These are phyloP conservation scores for Cepaea nemoralis DNA, from an alignment of 1,140 invertebrate genomes.

Conservation along the genomic window DNA sequence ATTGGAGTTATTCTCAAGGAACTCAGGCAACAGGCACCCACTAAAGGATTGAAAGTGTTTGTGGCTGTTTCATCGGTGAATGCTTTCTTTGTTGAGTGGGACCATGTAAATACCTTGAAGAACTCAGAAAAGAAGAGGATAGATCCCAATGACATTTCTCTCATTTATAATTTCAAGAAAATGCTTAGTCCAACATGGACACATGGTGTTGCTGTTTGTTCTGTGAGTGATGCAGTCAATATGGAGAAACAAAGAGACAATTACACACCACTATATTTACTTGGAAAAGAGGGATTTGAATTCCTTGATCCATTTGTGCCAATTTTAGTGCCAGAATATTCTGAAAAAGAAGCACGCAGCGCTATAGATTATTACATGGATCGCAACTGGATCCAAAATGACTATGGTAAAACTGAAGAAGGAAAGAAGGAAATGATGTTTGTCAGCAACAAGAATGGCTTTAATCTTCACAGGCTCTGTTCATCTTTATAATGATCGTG, in stretches of 20 bases:
- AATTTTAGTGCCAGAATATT: slow-evolving; percentile 81
- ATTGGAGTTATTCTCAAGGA: slow-evolving; percentile 82
- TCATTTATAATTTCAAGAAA: slow-evolving; percentile 83
- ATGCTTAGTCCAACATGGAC: slow-evolving; percentile 84
- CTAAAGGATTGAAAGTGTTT: slow-evolving; percentile 71
- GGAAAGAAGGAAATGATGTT: slow-evolving; percentile 82
- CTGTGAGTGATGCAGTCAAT: slow-evolving; percentile 52
- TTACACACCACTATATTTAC: slow-evolving; percentile 76
- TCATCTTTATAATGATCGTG: slow-evolving; percentile 42
- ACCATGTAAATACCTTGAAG: not conserved
- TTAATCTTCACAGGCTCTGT: slow-evolving; percentile 72
- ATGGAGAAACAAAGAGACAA: slow-evolving; percentile 41
- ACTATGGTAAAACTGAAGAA: slow-evolving; percentile 74
- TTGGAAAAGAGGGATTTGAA: slow-evolving; percentile 85
- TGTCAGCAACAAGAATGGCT: slow-evolving; percentile 83
- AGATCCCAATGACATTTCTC: slow-evolving; percentile 79
- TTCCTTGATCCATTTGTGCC: slow-evolving; percentile 91
- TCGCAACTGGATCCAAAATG: slow-evolving; percentile 82
- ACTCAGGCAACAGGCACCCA: slow-evolving; percentile 80
- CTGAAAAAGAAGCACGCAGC: slow-evolving; percentile 81
- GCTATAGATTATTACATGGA: slow-evolving; percentile 88
- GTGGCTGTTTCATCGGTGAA: slow-evolving; percentile 89
- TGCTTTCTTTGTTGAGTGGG: slow-evolving; percentile 75
- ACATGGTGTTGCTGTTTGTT: slow-evolving; percentile 64
- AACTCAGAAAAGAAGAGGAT: slow-evolving; percentile 34